phyloP scores from a whole-genome alignment of 2,113 vertebrate genomes.

The Gymnarchus niloticus region DNA sequence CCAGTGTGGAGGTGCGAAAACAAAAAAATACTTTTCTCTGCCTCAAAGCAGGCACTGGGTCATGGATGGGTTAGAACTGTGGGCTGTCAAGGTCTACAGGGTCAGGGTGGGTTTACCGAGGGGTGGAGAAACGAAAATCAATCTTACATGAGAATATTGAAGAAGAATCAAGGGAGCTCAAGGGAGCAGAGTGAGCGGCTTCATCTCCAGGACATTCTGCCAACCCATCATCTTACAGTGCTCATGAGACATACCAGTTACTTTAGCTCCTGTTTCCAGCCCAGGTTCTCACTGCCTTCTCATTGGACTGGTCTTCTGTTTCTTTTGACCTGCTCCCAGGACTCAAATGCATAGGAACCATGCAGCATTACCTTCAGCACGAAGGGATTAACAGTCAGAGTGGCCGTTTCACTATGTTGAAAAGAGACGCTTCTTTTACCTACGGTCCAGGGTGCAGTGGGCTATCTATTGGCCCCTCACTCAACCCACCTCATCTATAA shows the following conservation, averaged over 20 bases:
- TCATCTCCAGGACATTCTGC: too few relatives aligned
- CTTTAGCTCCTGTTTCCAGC: too few relatives aligned
- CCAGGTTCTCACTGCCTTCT: background rate
- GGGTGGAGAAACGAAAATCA: background rate
- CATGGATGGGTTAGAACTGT: background rate
- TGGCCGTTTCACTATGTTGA: background rate
- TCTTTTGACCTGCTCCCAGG: too few relatives aligned
- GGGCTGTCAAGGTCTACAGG: background rate
- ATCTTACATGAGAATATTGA: background rate
- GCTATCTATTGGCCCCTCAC: background rate
- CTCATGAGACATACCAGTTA: too few relatives aligned
- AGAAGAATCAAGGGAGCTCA: background rate
- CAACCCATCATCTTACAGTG: background rate
- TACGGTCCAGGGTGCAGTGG: background rate
- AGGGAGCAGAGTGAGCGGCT: too few relatives aligned
- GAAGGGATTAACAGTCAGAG: constrained; percentile 5
- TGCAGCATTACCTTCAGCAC: background rate
- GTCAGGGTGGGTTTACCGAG: background rate
- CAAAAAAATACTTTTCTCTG: too few relatives aligned
- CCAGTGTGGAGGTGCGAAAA: too few relatives aligned
- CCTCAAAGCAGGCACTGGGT: background rate
- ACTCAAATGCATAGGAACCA: background rate
- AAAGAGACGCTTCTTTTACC: constrained; percentile 16
- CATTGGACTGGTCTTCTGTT: too few relatives aligned
- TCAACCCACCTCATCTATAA: background rate